These are phyloP conservation scores for Epirrhoe tristata DNA, from an alignment of 2,888 invertebrate species.

Conservation along the genomic window DNA sequence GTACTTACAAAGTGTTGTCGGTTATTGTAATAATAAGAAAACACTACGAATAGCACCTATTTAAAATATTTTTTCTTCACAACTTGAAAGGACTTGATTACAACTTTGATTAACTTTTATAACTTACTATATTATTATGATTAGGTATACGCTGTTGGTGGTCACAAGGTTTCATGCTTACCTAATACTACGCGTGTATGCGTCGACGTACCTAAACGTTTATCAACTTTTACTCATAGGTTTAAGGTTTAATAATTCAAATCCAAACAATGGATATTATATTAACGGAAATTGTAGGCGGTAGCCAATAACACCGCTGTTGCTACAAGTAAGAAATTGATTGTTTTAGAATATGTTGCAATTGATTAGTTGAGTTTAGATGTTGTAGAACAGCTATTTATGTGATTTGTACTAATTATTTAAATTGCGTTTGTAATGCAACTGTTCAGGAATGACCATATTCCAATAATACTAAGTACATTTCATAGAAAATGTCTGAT, in stretches of 20 bases:
- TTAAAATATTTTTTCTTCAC: too few species aligned
- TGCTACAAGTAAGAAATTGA: not conserved
- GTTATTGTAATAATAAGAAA: too few species aligned
- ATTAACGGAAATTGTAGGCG: constrained; percentile 44
- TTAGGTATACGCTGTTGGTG: constrained; percentile 6
- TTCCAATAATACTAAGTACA: too few species aligned
- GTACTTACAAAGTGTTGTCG: too few species aligned
- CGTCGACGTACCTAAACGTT: constrained; percentile 56
- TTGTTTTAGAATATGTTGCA: not conserved
- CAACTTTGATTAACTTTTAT: not conserved
- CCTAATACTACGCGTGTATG: constrained; percentile 63
- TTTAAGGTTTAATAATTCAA: constrained; percentile 45
- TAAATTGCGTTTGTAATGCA: too few species aligned
- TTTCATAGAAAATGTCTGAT: too few species aligned
- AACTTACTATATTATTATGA: constrained; percentile 19
- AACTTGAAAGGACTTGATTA: too few species aligned
- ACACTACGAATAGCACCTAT: too few species aligned
- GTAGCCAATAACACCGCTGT: constrained; percentile 17
- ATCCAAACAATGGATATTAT: constrained; percentile 49
- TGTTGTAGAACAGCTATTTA: too few species aligned
- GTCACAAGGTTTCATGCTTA: constrained; percentile 26
- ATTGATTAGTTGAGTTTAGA: too few species aligned
- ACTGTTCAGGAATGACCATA: too few species aligned
- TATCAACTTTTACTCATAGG: constrained; percentile 41
- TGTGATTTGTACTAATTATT: too few species aligned